Evolutionary conservation across 2,888 invertebrate genomes (phyloP).

Genomic region (Tanaodytes sp.): DNA sequence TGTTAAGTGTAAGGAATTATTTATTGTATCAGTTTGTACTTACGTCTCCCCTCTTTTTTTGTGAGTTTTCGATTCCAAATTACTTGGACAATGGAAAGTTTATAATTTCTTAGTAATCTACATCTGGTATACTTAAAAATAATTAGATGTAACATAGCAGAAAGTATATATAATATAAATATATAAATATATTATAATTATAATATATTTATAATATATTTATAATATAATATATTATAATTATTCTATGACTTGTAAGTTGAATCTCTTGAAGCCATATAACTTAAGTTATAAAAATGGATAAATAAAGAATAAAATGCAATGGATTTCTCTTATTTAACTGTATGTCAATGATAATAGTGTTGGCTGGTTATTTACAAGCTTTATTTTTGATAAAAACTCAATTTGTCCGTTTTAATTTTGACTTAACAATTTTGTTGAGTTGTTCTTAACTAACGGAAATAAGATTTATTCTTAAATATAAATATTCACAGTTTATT

Average conservation of each 20-base stretch:
- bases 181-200: too few relatives aligned
- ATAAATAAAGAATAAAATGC: slow-evolving; percentile 40
- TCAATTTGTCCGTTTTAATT: too few relatives aligned
- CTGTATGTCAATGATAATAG: too few relatives aligned
- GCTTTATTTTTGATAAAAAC: too few relatives aligned
- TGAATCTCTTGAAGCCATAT: slow-evolving; percentile 44
- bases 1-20: too few relatives aligned
- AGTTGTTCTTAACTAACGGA: too few relatives aligned
- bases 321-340: too few relatives aligned
- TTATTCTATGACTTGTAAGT: slow-evolving; percentile 30
- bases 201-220: slow-evolving; percentile 36
- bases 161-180: slow-evolving; percentile 19
- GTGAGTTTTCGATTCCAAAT: not conserved
- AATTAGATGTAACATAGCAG: slow-evolving; percentile 40
- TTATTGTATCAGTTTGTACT: slow-evolving; percentile 37
- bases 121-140: slow-evolving; percentile 26
- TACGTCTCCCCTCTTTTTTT: slow-evolving; percentile 11
- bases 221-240: slow-evolving; percentile 24
- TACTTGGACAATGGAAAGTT: not conserved
- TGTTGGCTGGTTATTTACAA: too few relatives aligned
- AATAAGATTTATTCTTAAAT: too few relatives aligned
- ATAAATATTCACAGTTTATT: too few relatives aligned
- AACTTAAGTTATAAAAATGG: slow-evolving; percentile 33
- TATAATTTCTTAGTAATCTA: not conserved
- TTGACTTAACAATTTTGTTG: too few relatives aligned